phyloP scores from a whole-genome alignment of 2,888 invertebrate genomes.

The Callosobruchus maculatus region DNA sequence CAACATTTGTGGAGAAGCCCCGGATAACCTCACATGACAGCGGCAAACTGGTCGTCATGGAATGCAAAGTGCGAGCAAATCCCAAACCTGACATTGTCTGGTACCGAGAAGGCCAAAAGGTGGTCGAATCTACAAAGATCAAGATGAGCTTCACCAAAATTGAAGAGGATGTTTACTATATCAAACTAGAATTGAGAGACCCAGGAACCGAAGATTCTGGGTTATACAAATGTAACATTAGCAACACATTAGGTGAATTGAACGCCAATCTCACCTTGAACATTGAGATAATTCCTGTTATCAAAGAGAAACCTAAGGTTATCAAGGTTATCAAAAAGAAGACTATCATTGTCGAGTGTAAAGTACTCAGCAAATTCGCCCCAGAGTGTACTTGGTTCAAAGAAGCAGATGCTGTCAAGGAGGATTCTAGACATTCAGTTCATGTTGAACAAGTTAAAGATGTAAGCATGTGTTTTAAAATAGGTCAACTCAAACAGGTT shows the following conservation, averaged over 20 bases:
- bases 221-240: slow-evolving; percentile 96
- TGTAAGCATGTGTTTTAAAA: no score
- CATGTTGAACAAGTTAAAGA: slow-evolving; percentile 76
- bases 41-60: slow-evolving; percentile 83
- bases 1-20: slow-evolving; percentile 90
- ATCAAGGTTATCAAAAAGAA: slow-evolving; percentile 89
- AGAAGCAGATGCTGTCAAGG: slow-evolving; percentile 72
- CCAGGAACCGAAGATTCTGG: slow-evolving; percentile 95
- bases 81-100: slow-evolving; percentile 80
- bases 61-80: slow-evolving; percentile 73
- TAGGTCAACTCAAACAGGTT: no score
- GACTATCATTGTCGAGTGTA: slow-evolving; percentile 90
- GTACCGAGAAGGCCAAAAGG: slow-evolving; percentile 75
- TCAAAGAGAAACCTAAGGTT: slow-evolving; percentile 88
- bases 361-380: slow-evolving; percentile 88
- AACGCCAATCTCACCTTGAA: slow-evolving; percentile 96
- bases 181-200: slow-evolving; percentile 82
- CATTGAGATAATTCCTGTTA: slow-evolving; percentile 95
- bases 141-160: slow-evolving; percentile 68
- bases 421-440: slow-evolving; percentile 73
- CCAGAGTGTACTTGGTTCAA: slow-evolving; percentile 94
- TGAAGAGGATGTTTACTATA: slow-evolving; percentile 81
- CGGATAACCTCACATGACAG: slow-evolving; percentile 79
- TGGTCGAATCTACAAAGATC: slow-evolving; percentile 78
- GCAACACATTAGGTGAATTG: slow-evolving; percentile 92